These are phyloP conservation scores for Melinaea marsaeus DNA, from an alignment of 2,888 invertebrate genomes.

Conservation along the genomic window DNA sequence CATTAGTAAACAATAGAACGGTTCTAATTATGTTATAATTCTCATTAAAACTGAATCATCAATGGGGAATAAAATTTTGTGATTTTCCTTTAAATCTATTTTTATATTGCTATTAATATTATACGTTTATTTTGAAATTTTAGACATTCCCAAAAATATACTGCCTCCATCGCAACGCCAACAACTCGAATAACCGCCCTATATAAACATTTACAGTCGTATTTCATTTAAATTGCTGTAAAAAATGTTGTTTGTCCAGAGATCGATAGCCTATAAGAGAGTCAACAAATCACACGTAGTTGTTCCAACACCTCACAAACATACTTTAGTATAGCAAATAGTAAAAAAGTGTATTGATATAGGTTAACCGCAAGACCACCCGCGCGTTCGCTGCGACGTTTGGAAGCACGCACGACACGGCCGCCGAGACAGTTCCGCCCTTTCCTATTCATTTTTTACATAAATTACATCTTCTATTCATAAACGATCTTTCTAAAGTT, in stretches of 20 bases:
- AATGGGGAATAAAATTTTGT: slow-evolving; percentile 12
- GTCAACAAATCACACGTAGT: slow-evolving; percentile 65
- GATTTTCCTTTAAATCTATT: slow-evolving; percentile 18
- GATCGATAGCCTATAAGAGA: slow-evolving; percentile 61
- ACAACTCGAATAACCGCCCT: slow-evolving; percentile 35
- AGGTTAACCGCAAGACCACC: slow-evolving; percentile 56
- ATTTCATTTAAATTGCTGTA: slow-evolving; percentile 26
- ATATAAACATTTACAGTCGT: slow-evolving; percentile 22
- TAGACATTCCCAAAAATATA: slow-evolving; percentile 10
- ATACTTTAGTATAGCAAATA: slow-evolving; percentile 72
- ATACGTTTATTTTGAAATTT: neutral
- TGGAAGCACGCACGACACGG: slow-evolving; percentile 58
- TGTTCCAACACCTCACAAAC: slow-evolving; percentile 68
- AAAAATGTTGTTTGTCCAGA: slow-evolving; percentile 36
- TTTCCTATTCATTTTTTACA: slow-evolving; percentile 61
- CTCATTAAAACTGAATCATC: slow-evolving; percentile 20
- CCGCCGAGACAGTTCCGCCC: slow-evolving; percentile 62
- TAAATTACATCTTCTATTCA: slow-evolving; percentile 70
- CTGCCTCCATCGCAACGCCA: slow-evolving; percentile 23
- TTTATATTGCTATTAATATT: neutral
- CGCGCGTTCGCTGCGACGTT: slow-evolving; percentile 56
- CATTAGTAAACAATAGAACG: slow-evolving; percentile 18
- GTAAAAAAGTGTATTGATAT: slow-evolving; percentile 55
- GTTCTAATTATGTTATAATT: slow-evolving; percentile 13
- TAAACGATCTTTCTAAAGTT: slow-evolving; percentile 35